Percentiles rank a stretch among this genome's conserved stretches.
Conservation (phyloP, 2,888 invertebrate genomes). For the Netelia inedita region DNA sequence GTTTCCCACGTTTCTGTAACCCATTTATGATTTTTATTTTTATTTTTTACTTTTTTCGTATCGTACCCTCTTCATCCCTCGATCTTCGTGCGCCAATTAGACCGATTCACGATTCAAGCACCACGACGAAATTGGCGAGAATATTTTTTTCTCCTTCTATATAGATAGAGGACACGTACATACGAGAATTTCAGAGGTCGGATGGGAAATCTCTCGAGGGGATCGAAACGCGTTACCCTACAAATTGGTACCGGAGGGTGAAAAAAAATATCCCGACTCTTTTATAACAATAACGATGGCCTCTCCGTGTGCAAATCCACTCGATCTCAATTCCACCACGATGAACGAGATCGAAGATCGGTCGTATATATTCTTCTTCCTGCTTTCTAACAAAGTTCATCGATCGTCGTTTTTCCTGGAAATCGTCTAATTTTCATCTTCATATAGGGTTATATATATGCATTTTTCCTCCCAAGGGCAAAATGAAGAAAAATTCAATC, state of each 20-base stretch:
- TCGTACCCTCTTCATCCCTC: slow-evolving; percentile 21
- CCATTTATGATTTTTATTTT: slow-evolving; percentile 48
- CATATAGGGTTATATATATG: neutral
- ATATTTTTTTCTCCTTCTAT: neutral
- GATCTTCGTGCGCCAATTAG: slow-evolving; percentile 44
- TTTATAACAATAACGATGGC: slow-evolving; percentile 44
- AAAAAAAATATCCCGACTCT: slow-evolving; percentile 20
- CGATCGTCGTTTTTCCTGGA: slow-evolving; percentile 11
- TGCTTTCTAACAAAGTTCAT: neutral
- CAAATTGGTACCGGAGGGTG: slow-evolving; percentile 34
- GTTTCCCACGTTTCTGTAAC: slow-evolving; percentile 32
- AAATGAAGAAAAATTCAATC: slow-evolving; percentile 40
- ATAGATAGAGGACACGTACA: slow-evolving; percentile 2
- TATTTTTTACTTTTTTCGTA: slow-evolving; percentile 33
- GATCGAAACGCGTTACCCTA: slow-evolving; percentile 22
- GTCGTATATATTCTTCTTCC: slow-evolving; percentile 22
- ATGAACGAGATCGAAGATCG: slow-evolving; percentile 8
- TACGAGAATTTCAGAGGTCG: slow-evolving; percentile 17
- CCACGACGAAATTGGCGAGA: slow-evolving; percentile 39
- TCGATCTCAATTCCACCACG: slow-evolving; percentile 20
- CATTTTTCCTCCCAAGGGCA: slow-evolving; percentile 5
- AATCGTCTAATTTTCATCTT: slow-evolving; percentile 46
- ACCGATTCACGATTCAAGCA: slow-evolving; percentile 35
- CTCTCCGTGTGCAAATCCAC: slow-evolving; percentile 15
- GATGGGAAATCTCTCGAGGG: slow-evolving; percentile 26